A percentile compares a stretch with the other conserved stretches of the same genome.
Evolutionary conservation across 2,888 invertebrate genomes (phyloP).

Genomic region (Linnaemya vulpina): DNA sequence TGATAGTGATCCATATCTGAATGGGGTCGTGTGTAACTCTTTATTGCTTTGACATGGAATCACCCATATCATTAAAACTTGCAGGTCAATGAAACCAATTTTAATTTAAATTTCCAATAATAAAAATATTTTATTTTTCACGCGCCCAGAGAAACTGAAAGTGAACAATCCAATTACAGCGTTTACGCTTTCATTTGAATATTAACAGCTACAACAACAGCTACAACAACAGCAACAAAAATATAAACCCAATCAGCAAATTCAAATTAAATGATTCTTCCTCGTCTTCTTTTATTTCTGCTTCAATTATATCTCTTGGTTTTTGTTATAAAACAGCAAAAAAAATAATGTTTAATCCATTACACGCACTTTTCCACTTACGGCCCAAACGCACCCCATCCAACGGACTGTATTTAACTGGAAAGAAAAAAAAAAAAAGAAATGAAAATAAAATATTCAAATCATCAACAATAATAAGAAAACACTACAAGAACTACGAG

Average conservation of each 20-base stretch:
- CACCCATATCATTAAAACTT: background rate
- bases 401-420: background rate
- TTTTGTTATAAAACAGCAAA: background rate
- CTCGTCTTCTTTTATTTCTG: conserved; percentile 27
- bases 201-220: conserved; percentile 1
- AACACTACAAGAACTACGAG: conserved; percentile 20
- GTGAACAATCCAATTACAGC: conserved; percentile 19
- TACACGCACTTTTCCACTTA: conserved; percentile 21
- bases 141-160: background rate
- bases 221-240: background rate
- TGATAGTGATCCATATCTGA: too few relatives aligned
- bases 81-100: background rate
- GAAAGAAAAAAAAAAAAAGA: background rate
- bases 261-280: conserved; percentile 44
- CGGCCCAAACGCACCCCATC: background rate
- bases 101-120: background rate
- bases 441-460: background rate
- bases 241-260: conserved; percentile 29
- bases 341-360: conserved; percentile 17
- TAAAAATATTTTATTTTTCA: background rate
- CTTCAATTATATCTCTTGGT: conserved; percentile 27
- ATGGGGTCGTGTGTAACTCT: too few relatives aligned
- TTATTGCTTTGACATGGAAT: too few relatives aligned
- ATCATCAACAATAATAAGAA: conserved; percentile 16
- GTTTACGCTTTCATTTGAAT: conserved; percentile 20